Conservation (phyloP, 2,888 invertebrate species). For the Hirudinaria manillensis region DNA sequence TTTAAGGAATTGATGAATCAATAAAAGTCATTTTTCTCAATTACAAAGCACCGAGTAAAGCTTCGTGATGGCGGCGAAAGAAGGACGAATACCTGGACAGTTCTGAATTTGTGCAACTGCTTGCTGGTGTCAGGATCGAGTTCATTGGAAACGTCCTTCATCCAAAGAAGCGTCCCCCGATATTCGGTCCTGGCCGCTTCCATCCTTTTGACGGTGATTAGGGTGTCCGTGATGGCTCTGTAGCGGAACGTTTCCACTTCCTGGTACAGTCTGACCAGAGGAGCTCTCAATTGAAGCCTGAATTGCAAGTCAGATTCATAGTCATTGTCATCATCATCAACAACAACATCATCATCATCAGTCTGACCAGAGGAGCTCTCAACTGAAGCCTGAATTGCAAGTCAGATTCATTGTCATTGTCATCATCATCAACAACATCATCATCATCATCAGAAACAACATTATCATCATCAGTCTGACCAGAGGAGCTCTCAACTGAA, state of each 20-base stretch:
- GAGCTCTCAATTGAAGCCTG: constrained; percentile 74
- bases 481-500: constrained; percentile 77
- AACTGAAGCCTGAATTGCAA: constrained; percentile 65
- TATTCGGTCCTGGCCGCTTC: constrained; percentile 92
- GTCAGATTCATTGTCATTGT: background rate
- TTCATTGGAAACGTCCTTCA: constrained; percentile 92
- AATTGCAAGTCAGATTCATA: constrained; percentile 6
- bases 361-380: constrained; percentile 67
- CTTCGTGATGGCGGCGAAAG: no score
- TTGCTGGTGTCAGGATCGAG: constrained; percentile 93
- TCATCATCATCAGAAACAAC: no score
- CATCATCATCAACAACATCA: background rate
- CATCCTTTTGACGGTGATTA: constrained; percentile 83
- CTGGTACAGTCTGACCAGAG: constrained; percentile 72
- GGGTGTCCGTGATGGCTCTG: constrained; percentile 86
- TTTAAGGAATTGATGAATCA: background rate
- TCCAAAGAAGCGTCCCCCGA: constrained; percentile 76
- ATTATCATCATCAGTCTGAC: no score
- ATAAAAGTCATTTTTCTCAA: background rate
- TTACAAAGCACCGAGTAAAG: no score
- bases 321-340: no score
- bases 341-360: constrained; percentile 56
- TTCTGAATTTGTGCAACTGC: constrained; percentile 89
- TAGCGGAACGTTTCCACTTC: constrained; percentile 91
- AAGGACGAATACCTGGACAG: constrained; percentile 58